Evolutionary conservation across 1,140 invertebrate genomes (phyloP).

Genomic region (Lordiphosa collinella): DNA sequence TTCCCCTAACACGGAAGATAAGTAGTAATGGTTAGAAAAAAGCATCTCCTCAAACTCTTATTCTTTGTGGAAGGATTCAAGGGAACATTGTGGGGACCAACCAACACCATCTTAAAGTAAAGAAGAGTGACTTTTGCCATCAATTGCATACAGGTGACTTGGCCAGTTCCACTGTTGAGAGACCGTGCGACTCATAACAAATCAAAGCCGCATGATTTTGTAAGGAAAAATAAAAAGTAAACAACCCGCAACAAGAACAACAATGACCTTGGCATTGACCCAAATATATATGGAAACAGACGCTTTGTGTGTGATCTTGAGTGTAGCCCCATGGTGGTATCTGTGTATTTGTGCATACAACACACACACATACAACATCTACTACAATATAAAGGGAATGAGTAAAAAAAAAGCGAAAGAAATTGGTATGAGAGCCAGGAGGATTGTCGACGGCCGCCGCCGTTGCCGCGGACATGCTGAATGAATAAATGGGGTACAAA

Average conservation of each 20-base stretch:
- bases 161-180: background rate
- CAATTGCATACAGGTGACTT: background rate
- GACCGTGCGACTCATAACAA: background rate
- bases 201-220: background rate
- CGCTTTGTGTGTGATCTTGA: constrained; percentile 67
- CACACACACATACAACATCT: constrained; percentile 7
- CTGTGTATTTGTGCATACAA: constrained; percentile 46
- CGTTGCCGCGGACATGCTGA: constrained; percentile 46
- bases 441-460: constrained; percentile 32
- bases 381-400: constrained; percentile 54
- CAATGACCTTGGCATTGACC: constrained; percentile 74
- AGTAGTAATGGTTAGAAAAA: no score
- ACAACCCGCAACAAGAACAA: constrained; percentile 53
- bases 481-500: constrained; percentile 63
- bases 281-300: constrained; percentile 43
- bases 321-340: constrained; percentile 27
- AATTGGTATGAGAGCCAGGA: constrained; percentile 46
- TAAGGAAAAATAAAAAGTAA: constrained; percentile 38
- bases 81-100: no score
- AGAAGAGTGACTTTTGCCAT: no score
- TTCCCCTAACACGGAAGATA: no score
- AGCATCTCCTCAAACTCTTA: no score
- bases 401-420: constrained; percentile 42
- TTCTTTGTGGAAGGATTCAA: no score
- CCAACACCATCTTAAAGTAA: no score